These are phyloP conservation scores for Lophochroa leadbeateri DNA, from an alignment of 2,113 vertebrate species.

Conservation along the genomic window DNA sequence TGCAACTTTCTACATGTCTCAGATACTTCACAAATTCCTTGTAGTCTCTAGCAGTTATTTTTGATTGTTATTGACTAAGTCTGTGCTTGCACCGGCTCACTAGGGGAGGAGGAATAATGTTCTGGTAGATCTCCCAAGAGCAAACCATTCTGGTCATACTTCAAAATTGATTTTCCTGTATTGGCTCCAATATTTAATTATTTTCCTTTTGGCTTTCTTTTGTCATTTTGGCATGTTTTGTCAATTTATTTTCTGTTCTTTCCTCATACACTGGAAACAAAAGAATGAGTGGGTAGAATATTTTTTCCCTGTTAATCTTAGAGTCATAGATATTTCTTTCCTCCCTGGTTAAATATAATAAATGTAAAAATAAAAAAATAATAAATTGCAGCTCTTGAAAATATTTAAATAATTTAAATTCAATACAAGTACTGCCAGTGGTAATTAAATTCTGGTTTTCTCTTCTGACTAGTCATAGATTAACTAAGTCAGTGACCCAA, in stretches of 20 bases:
- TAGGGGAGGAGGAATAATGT: neutral
- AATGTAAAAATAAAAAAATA: neutral
- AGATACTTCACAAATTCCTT: neutral
- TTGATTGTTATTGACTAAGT: neutral
- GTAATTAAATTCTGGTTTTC: conserved; percentile 27
- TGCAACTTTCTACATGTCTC: neutral
- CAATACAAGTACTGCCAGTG: neutral
- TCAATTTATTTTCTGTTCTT: neutral
- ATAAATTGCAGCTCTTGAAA: neutral
- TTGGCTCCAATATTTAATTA: neutral
- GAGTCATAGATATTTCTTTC: neutral
- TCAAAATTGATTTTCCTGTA: neutral
- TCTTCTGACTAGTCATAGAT: neutral
- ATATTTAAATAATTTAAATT: neutral
- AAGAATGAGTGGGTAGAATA: neutral
- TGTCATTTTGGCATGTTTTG: neutral
- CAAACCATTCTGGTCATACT: neutral
- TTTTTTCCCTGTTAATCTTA: neutral
- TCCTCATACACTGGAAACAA: neutral
- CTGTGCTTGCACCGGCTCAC: neutral
- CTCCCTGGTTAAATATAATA: neutral
- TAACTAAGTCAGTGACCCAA: conserved; percentile 27
- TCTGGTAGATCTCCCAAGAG: neutral
- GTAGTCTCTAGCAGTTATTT: neutral
- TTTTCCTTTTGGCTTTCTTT: neutral